These are phyloP conservation scores for Pegoplata infirma DNA, from an alignment of 2,888 invertebrate species.

Conservation along the genomic window DNA sequence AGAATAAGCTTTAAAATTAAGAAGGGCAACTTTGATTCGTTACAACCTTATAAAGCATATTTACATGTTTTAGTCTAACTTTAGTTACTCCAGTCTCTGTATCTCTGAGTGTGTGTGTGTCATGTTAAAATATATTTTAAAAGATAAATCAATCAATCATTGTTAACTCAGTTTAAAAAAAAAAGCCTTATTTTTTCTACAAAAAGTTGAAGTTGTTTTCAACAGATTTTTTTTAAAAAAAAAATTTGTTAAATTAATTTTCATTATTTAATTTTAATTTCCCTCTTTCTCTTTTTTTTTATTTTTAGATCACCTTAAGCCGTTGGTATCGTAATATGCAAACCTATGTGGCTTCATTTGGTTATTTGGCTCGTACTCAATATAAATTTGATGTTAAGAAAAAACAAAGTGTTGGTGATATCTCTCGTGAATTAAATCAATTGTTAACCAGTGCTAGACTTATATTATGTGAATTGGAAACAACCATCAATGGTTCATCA, in stretches of 20 bases:
- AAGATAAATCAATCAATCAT: conserved; percentile 61
- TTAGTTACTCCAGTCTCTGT: no score
- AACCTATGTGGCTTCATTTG: conserved; percentile 73
- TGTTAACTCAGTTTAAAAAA: conserved; percentile 20
- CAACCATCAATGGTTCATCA: conserved; percentile 72
- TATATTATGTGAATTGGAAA: conserved; percentile 75
- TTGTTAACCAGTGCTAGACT: conserved; percentile 70
- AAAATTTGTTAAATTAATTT: conserved; percentile 51
- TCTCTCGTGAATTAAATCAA: conserved; percentile 69
- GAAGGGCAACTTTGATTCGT: no score
- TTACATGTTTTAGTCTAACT: no score
- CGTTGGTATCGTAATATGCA: conserved; percentile 75
- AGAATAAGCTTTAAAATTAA: no score
- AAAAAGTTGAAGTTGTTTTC: neutral
- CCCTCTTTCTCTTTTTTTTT: conserved; percentile 15
- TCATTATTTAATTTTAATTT: conserved; percentile 28
- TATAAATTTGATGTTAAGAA: conserved; percentile 68
- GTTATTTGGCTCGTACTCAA: conserved; percentile 70
- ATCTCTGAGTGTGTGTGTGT: conserved; percentile 21
- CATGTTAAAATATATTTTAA: conserved; percentile 36
- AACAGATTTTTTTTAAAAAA: neutral
- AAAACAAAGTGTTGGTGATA: conserved; percentile 61
- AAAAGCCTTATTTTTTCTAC: conserved; percentile 1
- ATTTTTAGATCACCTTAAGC: conserved; percentile 70
- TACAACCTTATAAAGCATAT: no score